These are phyloP conservation scores for Meloidogyne chitwoodi DNA, from an alignment of 1,140 invertebrate genomes.

Conservation along the genomic window DNA sequence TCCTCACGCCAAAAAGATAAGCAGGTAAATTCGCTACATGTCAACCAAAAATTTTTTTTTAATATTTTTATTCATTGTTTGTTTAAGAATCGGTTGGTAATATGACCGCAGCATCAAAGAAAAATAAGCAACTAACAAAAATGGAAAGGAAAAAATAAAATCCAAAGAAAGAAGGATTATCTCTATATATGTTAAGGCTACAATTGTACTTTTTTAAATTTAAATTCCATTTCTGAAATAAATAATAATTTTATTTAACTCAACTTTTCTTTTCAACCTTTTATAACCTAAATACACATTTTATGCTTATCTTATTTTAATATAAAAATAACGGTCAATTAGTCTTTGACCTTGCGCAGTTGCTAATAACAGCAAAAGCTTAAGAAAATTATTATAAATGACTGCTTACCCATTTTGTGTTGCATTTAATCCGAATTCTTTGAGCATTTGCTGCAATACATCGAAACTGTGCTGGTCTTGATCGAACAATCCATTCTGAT, in stretches of 20 bases:
- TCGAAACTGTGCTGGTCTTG: conserved; percentile 37
- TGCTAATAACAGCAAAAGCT: not conserved
- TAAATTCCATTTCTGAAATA: no score
- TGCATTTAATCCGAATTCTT: conserved; percentile 55
- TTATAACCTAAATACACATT: no score
- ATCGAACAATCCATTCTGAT: conserved; percentile 51
- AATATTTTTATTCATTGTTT: not conserved
- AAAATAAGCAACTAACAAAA: not conserved
- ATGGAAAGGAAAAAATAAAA: not conserved
- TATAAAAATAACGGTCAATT: not conserved
- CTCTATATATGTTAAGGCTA: no score
- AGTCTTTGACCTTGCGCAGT: not conserved
- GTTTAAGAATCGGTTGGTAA: not conserved
- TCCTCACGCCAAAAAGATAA: not conserved
- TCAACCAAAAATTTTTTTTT: no score
- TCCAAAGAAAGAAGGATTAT: not conserved
- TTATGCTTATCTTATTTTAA: not conserved
- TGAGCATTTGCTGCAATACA: conserved; percentile 50
- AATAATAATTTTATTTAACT: no score
- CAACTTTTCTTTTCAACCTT: no score
- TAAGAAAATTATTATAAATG: not conserved
- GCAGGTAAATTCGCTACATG: not conserved
- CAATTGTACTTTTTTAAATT: no score
- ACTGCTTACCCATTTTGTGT: conserved; percentile 51
- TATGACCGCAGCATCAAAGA: not conserved